Percentiles rank a stretch among this genome's conserved stretches.
These are phyloP conservation scores for Sciaenops ocellatus DNA, from an alignment of 2,797 vertebrate genomes.

Conservation along the genomic window DNA sequence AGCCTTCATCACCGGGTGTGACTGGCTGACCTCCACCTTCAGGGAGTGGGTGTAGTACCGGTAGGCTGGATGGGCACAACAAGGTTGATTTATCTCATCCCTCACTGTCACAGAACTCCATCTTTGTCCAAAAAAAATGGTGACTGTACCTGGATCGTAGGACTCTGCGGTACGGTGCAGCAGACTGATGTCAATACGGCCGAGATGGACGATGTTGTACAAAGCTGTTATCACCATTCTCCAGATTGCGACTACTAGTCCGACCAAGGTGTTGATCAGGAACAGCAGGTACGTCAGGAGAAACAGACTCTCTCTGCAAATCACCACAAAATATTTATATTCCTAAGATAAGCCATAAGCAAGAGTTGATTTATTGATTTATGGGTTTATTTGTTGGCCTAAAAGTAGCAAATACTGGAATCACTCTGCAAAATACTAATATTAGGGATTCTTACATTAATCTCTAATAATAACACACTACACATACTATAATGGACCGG, in stretches of 20 bases:
- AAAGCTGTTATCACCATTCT: conserved; percentile 90
- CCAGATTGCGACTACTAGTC: conserved; percentile 85
- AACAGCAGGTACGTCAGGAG: conserved; percentile 92
- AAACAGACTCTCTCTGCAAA: conserved; percentile 88
- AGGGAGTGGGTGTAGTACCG: conserved; percentile 91
- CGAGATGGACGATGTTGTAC: conserved; percentile 92
- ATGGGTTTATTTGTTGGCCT: background rate
- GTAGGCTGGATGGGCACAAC: conserved; percentile 85
- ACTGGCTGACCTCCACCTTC: conserved; percentile 93
- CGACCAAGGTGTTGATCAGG: conserved; percentile 89
- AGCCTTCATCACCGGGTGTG: conserved; percentile 91
- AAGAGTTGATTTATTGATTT: too few species aligned
- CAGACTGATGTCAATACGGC: conserved; percentile 92
- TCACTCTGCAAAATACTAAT: background rate
- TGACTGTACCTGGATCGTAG: conserved; percentile 89
- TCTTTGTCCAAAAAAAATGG: background rate
- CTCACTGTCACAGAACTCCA: background rate
- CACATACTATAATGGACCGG: too few species aligned
- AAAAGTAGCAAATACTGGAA: background rate
- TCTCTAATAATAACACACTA: too few species aligned
- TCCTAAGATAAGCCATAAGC: too few species aligned
- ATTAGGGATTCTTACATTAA: too few species aligned
- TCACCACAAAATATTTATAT: background rate
- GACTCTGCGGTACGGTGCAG: conserved; percentile 86
- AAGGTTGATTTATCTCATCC: background rate